Base-by-base conservation (phyloP, 2,113 vertebrate species). In the Bujurquina vittata region DNA sequence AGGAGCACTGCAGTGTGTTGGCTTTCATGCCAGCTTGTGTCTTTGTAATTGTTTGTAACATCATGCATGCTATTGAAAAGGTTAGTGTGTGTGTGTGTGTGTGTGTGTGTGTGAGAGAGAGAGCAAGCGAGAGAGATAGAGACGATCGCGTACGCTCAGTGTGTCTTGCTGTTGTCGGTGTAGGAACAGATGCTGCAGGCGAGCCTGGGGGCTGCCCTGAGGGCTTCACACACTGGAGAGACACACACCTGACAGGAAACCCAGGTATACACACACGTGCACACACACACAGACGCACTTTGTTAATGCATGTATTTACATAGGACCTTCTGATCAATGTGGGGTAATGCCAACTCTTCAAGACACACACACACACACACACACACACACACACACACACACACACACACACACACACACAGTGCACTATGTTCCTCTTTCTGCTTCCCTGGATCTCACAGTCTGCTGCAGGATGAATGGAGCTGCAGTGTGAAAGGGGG, bases 181-280 rank as follows among this genome's bases (percentile, higher is more conserved):
- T 95, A 92, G 85, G 92, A 96, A 93, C 93, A 95, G 90, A 88
- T 90, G 92, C 95, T 93, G 83, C 63, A 93, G 93, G 94, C 92
- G 54, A 89, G 91, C 90, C 94, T 91, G 40, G 55, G 83, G 93
- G 94, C 94, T 94, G 90, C 93, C 95, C 94, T 94, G 78, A 58
- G 94, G 95, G 94, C 87, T 75, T 89, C 84, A 81, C 79, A 79
- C 83, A 88, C 86, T 83, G 59, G 85, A 93, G 89, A 93, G 76
- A 87, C 79, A 88, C 88, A 88, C 90, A 93, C 92, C 94, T 95
- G 92, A 90, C 91, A 84, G 63, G 88, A 40, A 85, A 76, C 60
- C 60, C 31, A 83, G 52, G 73, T 78, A 79, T 35, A 76, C 74
- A 87, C 81, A 72, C 55, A 77, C 46, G 75, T 56, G 77, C 4